Conservation (phyloP, 2,888 invertebrate species). For the Gnatocerus cornutus region DNA sequence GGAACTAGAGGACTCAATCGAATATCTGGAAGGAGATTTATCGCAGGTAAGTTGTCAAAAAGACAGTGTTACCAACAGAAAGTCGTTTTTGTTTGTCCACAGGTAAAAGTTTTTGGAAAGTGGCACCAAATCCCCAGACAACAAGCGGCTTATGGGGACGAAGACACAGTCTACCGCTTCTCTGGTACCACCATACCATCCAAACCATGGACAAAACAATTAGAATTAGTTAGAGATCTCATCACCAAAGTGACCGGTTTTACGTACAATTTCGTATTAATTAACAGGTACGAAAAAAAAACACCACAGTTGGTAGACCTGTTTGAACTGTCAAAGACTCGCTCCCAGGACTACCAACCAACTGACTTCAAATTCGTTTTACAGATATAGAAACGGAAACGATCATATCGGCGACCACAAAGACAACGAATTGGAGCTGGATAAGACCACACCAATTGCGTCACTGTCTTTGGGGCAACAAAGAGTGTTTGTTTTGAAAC, state of each 20-base stretch:
- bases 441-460: slow-evolving; percentile 77
- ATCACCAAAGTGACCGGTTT: slow-evolving; percentile 73
- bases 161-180: slow-evolving; percentile 78
- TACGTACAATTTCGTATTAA: slow-evolving; percentile 78
- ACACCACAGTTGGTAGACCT: no score
- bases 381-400: slow-evolving; percentile 78
- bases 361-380: no score
- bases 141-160: slow-evolving; percentile 81
- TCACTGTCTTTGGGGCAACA: slow-evolving; percentile 80
- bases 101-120: slow-evolving; percentile 78
- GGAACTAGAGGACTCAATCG: slow-evolving; percentile 74
- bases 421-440: slow-evolving; percentile 81
- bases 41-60: slow-evolving; percentile 71
- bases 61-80: no score
- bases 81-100: no score
- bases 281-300: slow-evolving; percentile 82
- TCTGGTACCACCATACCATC: slow-evolving; percentile 79
- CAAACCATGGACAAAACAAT: slow-evolving; percentile 75
- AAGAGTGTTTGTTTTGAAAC: slow-evolving; percentile 79
- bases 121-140: slow-evolving; percentile 79
- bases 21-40: slow-evolving; percentile 79
- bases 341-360: no score
- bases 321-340: no score
- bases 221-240: slow-evolving; percentile 73
- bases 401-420: slow-evolving; percentile 83